Percentiles rank a stretch among this genome's conserved stretches.
Conservation (phyloP, 2,113 vertebrate genomes). For the Pheucticus melanocephalus region DNA sequence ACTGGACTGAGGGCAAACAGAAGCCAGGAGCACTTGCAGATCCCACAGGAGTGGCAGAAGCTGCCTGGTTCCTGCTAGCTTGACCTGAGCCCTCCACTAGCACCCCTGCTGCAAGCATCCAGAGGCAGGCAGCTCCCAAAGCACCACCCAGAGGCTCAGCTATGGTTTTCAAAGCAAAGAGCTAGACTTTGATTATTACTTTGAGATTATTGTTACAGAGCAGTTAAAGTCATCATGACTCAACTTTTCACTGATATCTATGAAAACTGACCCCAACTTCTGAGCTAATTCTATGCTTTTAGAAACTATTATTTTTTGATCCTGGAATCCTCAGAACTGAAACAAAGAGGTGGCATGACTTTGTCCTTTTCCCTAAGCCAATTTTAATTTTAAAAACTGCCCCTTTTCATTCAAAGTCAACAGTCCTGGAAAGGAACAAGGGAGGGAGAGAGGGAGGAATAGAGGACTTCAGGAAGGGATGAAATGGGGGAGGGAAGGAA, state of each 20-base stretch:
- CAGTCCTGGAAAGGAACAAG: not conserved
- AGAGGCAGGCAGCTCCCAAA: not conserved
- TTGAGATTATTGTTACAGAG: not conserved
- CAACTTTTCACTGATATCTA: not conserved
- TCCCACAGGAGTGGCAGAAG: not conserved
- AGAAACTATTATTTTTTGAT: not conserved
- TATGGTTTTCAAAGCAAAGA: not conserved
- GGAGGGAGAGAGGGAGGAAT: not conserved
- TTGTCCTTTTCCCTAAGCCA: not conserved
- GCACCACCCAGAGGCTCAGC: not conserved
- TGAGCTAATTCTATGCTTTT: not conserved
- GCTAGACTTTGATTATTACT: not conserved
- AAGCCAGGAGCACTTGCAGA: not conserved
- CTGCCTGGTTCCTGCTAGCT: not conserved
- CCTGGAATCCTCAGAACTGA: not conserved
- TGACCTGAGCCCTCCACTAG: fast-evolving
- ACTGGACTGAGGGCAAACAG: not conserved
- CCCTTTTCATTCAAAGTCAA: not conserved
- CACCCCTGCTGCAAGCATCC: fast-evolving
- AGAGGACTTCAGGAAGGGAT: not conserved
- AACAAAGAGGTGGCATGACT: not conserved
- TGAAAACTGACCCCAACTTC: not conserved
- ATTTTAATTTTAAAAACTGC: not conserved
- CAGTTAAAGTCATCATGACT: not conserved
- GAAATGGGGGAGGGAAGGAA: not conserved